phyloP scores from a whole-genome alignment of 1,140 invertebrate genomes.

The Diorhabda elongata region DNA sequence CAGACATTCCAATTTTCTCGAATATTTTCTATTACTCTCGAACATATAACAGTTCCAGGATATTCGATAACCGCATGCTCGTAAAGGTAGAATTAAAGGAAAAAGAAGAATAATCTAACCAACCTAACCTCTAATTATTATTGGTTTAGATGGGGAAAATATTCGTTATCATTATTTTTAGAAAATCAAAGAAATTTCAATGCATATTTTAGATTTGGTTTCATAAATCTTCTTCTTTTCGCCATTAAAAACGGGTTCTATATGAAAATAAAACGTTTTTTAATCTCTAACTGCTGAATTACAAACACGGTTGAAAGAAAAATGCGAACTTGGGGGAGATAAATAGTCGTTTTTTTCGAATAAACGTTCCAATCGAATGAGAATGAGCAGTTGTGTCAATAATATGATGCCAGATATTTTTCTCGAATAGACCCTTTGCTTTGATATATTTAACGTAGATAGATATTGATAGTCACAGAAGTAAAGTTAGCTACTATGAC shows the following conservation, averaged over 20 bases:
- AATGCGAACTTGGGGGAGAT: background rate
- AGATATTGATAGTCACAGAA: background rate
- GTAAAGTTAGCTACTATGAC: background rate
- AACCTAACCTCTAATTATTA: too few species aligned
- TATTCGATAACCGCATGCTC: too few species aligned
- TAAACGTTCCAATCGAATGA: background rate
- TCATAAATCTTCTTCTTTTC: background rate
- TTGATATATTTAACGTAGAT: background rate
- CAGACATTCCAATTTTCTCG: too few species aligned
- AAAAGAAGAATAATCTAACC: too few species aligned
- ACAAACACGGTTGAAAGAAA: background rate
- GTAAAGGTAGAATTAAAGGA: too few species aligned
- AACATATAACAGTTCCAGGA: too few species aligned
- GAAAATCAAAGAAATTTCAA: background rate
- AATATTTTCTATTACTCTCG: too few species aligned
- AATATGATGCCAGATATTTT: slow-evolving; percentile 1
- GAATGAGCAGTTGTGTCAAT: slow-evolving; percentile 1
- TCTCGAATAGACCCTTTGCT: background rate
- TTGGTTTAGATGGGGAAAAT: too few species aligned
- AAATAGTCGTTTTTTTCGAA: slow-evolving; percentile 1
- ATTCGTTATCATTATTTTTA: too few species aligned
- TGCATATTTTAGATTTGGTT: background rate
- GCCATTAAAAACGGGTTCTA: background rate
- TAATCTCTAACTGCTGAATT: slow-evolving; percentile 1
- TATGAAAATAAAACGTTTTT: background rate